These are phyloP conservation scores for Tholera decimalis DNA, from an alignment of 2,888 invertebrate species.

Conservation along the genomic window DNA sequence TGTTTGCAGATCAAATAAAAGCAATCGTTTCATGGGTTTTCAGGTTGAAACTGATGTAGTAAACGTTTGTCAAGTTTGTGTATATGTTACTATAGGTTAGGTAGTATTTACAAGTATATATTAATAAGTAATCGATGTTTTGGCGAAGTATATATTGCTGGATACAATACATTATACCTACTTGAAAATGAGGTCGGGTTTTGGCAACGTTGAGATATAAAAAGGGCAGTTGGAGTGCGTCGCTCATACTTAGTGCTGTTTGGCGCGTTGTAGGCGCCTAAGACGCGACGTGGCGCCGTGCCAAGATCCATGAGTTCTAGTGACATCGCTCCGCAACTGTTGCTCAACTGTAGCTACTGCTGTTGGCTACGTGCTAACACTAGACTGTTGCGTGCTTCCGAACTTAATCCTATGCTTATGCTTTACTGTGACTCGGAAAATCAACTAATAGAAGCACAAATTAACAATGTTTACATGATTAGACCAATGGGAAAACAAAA, in stretches of 20 bases:
- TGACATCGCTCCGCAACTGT: constrained; percentile 61
- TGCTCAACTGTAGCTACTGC: constrained; percentile 60
- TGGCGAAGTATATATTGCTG: constrained; percentile 4
- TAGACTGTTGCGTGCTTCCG: constrained; percentile 52
- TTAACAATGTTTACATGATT: constrained; percentile 25
- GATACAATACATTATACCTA: constrained; percentile 8
- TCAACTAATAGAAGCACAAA: constrained; percentile 17
- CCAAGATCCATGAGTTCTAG: constrained; percentile 58
- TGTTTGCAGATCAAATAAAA: constrained; percentile 16
- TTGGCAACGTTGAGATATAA: constrained; percentile 34
- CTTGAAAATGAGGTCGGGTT: constrained; percentile 25
- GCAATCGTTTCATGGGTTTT: neutral
- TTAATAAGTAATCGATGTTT: neutral
- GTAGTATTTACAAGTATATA: neutral
- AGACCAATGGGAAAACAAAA: constrained; percentile 27
- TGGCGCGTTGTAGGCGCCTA: constrained; percentile 42
- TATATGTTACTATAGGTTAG: neutral
- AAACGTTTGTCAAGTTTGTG: neutral
- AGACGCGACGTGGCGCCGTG: constrained; percentile 52
- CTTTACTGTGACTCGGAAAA: constrained; percentile 32
- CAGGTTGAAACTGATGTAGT: neutral
- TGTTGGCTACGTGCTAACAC: constrained; percentile 33
- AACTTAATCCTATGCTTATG: constrained; percentile 49
- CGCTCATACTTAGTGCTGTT: constrained; percentile 40
- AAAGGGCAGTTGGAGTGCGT: constrained; percentile 39